A percentile compares a stretch with the other conserved stretches of the same genome.
phyloP scores from a whole-genome alignment of 2,113 vertebrate species.

The Pycnonotus jocosus region DNA sequence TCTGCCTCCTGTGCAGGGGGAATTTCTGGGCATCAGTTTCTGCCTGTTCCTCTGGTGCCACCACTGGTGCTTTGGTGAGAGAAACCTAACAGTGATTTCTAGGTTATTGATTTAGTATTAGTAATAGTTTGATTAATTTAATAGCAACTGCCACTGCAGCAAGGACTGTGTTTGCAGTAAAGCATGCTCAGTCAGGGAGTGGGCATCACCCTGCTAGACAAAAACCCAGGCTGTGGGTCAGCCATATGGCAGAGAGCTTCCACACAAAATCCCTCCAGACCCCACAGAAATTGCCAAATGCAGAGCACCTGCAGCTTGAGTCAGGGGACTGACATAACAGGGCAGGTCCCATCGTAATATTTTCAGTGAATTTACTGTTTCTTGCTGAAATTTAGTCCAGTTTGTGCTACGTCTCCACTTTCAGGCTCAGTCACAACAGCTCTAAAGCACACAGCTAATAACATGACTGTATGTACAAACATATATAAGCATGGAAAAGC shows the following conservation, averaged over 20 bases:
- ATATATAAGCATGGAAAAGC: background rate
- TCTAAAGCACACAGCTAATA: background rate
- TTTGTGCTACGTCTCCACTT: background rate
- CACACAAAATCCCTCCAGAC: background rate
- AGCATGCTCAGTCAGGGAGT: background rate
- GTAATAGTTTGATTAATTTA: background rate
- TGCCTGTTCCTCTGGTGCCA: background rate
- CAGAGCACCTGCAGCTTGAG: background rate
- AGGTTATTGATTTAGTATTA: background rate
- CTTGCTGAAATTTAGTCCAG: background rate
- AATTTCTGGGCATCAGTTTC: background rate
- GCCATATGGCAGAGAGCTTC: background rate
- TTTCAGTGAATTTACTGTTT: background rate
- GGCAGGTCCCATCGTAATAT: background rate
- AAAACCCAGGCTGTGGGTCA: background rate
- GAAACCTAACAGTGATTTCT: background rate
- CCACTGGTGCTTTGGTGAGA: background rate
- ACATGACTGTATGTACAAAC: background rate
- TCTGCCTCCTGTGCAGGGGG: background rate
- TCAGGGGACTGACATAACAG: accelerated
- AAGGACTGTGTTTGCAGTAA: background rate
- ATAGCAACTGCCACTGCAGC: background rate
- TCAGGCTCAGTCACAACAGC: background rate
- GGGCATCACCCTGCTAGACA: background rate
- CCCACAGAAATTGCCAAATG: background rate